Evolutionary conservation across 2,888 invertebrate genomes (phyloP).

Genomic region (Rotaria sp.): DNA sequence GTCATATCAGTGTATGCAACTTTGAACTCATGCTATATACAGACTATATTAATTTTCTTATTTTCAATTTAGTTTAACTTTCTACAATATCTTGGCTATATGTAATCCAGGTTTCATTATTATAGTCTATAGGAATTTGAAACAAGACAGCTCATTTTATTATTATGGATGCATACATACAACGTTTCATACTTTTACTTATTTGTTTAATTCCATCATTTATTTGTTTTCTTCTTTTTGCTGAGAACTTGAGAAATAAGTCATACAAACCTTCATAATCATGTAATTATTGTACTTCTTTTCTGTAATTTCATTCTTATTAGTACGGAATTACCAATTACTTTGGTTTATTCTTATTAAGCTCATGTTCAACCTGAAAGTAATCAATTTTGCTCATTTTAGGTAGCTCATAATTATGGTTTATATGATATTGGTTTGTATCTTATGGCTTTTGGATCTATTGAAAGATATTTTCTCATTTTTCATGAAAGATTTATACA

Average conservation of each 20-base stretch:
- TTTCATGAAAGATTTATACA: background rate
- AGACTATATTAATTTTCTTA: too few species aligned
- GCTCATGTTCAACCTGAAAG: background rate
- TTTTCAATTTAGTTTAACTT: too few species aligned
- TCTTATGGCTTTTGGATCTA: background rate
- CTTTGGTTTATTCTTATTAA: background rate
- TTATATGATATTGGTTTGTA: background rate
- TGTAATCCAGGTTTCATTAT: too few species aligned
- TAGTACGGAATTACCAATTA: background rate
- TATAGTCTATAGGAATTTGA: too few species aligned
- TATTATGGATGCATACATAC: background rate
- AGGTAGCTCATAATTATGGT: background rate
- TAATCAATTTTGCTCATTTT: background rate
- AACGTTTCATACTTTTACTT: background rate
- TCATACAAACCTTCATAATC: background rate
- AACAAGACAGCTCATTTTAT: too few species aligned
- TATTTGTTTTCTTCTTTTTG: background rate
- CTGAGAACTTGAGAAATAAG: background rate
- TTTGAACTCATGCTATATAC: too few species aligned
- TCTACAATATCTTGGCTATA: too few species aligned
- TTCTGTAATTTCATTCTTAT: background rate
- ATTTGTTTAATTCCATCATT: background rate
- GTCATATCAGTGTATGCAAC: too few species aligned
- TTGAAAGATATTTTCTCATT: background rate
- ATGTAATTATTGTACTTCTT: background rate